Percentiles rank a stretch among this genome's conserved stretches.
phyloP scores from a whole-genome alignment of 2,113 vertebrate species.

The Eulemur macaco region DNA sequence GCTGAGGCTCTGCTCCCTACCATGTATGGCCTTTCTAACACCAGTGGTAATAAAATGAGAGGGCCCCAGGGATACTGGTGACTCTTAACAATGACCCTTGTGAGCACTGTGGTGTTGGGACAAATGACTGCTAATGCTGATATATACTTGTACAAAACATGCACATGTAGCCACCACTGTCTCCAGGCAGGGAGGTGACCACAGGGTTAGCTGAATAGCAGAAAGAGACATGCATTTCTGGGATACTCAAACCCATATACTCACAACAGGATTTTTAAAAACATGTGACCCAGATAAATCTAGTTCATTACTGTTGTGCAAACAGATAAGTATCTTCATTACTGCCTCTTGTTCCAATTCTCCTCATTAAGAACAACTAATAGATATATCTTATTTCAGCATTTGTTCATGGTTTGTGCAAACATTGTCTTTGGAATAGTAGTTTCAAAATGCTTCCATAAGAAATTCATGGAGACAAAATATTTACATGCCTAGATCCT shows the following conservation, averaged over 20 bases:
- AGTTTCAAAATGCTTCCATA: background rate
- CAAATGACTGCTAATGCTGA: background rate
- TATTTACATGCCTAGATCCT: background rate
- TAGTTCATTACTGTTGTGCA: background rate
- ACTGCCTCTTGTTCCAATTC: background rate
- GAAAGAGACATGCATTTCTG: background rate
- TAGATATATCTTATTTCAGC: background rate
- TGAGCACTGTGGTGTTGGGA: background rate
- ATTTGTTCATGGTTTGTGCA: background rate
- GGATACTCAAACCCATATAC: background rate
- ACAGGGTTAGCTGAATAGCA: accelerated
- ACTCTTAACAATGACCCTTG: background rate
- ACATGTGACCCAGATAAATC: background rate
- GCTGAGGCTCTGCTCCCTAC: background rate
- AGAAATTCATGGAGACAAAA: conserved; percentile 44
- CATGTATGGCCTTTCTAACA: background rate
- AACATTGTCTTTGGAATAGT: background rate
- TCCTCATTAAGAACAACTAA: background rate
- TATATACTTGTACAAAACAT: background rate
- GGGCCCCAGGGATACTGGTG: accelerated
- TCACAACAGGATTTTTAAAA: background rate
- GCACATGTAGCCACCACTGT: background rate
- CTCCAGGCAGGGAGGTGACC: background rate
- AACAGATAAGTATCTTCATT: background rate
- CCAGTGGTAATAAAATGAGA: background rate